Conservation (phyloP, 2,113 vertebrate genomes). For the Serinus canaria region DNA sequence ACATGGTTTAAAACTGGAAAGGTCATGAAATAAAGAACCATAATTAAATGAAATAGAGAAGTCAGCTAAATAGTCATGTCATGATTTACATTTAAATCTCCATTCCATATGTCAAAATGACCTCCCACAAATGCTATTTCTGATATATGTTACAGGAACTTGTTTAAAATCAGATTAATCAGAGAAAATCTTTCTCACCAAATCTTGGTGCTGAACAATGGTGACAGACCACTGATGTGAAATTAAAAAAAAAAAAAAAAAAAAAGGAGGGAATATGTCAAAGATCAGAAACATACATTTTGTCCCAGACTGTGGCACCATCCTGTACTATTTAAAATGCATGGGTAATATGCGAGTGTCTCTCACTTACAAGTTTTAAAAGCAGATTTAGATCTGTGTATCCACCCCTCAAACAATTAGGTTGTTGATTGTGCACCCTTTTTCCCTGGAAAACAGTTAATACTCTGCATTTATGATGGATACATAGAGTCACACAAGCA, state of each 20-base stretch:
- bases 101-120: background rate
- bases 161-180: background rate
- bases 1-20: background rate
- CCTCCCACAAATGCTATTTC: background rate
- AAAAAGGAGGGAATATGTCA: background rate
- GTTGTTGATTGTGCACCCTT: background rate
- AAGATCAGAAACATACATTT: background rate
- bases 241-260: background rate
- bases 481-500: background rate
- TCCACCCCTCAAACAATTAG: background rate
- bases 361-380: background rate
- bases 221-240: fast-evolving
- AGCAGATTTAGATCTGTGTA: background rate
- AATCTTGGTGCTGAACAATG: background rate
- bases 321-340: background rate
- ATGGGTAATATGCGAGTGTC: background rate
- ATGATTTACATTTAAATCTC: background rate
- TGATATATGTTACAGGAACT: background rate
- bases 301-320: background rate
- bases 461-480: background rate
- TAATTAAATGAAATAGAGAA: background rate
- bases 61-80: background rate
- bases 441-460: background rate
- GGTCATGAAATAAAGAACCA: background rate
- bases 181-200: background rate